Base-by-base conservation (phyloP, 2,888 invertebrate genomes). In the Scaptomyza tumidula region DNA sequence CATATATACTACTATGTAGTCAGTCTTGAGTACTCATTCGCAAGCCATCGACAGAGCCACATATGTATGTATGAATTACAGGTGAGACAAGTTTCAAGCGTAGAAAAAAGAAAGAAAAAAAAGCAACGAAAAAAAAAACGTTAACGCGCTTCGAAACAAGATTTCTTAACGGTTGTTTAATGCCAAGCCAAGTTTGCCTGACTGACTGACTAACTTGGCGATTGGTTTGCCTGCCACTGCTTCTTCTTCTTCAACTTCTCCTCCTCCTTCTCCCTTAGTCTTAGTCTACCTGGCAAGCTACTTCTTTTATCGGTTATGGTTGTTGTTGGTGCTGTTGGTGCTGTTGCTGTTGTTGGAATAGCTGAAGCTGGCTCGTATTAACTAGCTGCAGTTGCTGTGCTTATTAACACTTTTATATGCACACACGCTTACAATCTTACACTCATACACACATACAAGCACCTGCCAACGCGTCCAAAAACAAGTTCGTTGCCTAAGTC, bases 141-240 rank as follows among this genome's bases (percentile, higher is more conserved):
- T 77, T 80, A 80, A 82, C 76, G 82, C 80, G 73, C 81, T 79
- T 80, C 66, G 68, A 85, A 86, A 86, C 86, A 69, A 86, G 86
- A 86, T 89, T 88, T 88, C 83, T 88, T 90, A 90, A 90, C 90
- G 89, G 89, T 89, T 80, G 72, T 90, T 87, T 86, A 76, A 82
- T 84, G 78, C 75, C 74, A 86, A 87, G 66, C 75, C 80, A 72
- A 74, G 80, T 77, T 75, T 80, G 65, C 68, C 75, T 84, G 79
- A 67, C 78, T 78, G 75, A 75, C 64, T 79, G 78, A 80, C 80
- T 78, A 72, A 79, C 72, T 76, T 76, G 68, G 66, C 80, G 50
- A 76, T 76, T 60, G 64, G 79, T 53, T 49, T 33, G 69, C 50
- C 64, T 33, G 45, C 56, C 44, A 35, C 46, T 33, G 46, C 56